phyloP scores from a whole-genome alignment of 2,888 invertebrate genomes.

The Pollenia griseotomentosa region DNA sequence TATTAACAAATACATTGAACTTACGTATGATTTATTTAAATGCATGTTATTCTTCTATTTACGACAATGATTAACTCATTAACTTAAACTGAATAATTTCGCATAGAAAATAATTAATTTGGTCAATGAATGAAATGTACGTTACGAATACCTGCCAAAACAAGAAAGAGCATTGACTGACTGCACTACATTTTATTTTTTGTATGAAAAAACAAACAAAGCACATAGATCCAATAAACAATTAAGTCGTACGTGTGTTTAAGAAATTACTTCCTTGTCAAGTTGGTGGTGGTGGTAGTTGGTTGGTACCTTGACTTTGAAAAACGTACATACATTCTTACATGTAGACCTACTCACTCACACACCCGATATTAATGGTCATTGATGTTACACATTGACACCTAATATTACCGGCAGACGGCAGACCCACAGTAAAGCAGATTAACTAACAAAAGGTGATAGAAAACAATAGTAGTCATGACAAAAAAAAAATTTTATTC shows the following conservation, averaged over 20 bases:
- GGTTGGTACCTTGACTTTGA: constrained; percentile 68
- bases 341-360: background rate
- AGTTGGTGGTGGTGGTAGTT: constrained; percentile 12
- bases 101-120: background rate
- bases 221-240: constrained; percentile 5
- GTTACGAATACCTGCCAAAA: background rate
- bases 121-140: background rate
- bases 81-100: too few relatives aligned
- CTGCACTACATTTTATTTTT: constrained; percentile 37
- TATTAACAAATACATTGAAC: too few relatives aligned
- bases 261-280: constrained; percentile 57
- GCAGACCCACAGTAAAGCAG: background rate
- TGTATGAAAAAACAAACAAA: background rate
- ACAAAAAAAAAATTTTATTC: background rate
- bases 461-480: constrained; percentile 14
- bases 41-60: too few relatives aligned
- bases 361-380: constrained; percentile 44
- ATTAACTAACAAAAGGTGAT: background rate
- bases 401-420: background rate
- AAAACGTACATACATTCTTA: constrained; percentile 35
- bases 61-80: too few relatives aligned
- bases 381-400: constrained; percentile 43
- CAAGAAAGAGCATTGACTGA: constrained; percentile 40
- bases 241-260: background rate
- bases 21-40: too few relatives aligned